Percentiles rank a stretch among this genome's conserved stretches.
These are phyloP conservation scores for Penaeus vannamei DNA, from an alignment of 1,140 invertebrate genomes.

Conservation along the genomic window DNA sequence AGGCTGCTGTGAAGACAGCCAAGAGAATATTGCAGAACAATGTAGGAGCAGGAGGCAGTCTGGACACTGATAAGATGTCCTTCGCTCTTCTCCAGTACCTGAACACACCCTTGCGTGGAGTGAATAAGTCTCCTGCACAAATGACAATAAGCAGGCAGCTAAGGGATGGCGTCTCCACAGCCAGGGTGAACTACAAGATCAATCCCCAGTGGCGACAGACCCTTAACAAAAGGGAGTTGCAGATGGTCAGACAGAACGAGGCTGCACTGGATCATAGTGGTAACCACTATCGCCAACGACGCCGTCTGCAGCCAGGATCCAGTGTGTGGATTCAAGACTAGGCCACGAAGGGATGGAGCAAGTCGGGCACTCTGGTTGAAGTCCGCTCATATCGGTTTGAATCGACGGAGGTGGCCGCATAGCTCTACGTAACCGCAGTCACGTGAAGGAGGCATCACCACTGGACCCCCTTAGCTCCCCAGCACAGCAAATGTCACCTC, in stretches of 20 bases:
- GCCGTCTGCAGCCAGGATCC: slow-evolving; percentile 13
- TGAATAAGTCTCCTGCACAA: background rate
- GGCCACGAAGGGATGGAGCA: slow-evolving; percentile 29
- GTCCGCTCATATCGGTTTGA: background rate
- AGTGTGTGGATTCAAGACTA: slow-evolving; percentile 14
- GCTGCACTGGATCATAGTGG: no score
- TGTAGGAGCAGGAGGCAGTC: background rate
- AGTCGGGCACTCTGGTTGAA: background rate
- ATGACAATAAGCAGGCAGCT: background rate
- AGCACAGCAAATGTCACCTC: no score
- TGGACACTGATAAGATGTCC: background rate
- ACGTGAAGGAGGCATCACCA: no score
- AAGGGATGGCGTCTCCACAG: slow-evolving; percentile 21
- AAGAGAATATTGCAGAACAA: background rate
- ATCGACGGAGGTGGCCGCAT: no score
- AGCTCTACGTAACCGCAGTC: no score
- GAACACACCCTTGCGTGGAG: background rate
- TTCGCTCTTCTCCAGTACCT: background rate
- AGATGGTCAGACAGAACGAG: no score
- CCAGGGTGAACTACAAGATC: no score
- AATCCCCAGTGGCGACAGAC: no score
- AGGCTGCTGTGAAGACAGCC: background rate
- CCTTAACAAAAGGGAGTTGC: no score
- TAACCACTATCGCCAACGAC: background rate
- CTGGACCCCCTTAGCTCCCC: no score